A percentile compares a stretch with the other conserved stretches of the same genome.
Conservation (phyloP, 2,113 vertebrate species). For the Microcebus tavaratra region DNA sequence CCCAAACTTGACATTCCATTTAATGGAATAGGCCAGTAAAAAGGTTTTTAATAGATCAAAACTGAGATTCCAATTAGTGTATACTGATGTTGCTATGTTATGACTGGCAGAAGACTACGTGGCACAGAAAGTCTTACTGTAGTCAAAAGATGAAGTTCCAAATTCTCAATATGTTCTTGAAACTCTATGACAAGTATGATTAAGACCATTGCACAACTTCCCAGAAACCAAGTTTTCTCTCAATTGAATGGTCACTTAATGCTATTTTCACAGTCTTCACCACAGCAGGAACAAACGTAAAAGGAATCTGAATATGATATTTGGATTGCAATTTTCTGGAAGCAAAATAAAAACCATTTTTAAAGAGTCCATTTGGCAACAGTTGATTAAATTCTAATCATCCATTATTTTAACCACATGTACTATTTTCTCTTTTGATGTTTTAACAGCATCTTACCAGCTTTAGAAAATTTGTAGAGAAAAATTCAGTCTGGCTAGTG, state of each 20-base stretch:
- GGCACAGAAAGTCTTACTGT: not conserved
- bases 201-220: not conserved
- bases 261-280: not conserved
- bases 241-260: not conserved
- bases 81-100: not conserved
- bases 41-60: slow-evolving; percentile 1
- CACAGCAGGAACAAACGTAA: not conserved
- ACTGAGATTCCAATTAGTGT: not conserved
- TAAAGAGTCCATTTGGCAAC: not conserved
- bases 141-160: not conserved
- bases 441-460: not conserved
- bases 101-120: not conserved
- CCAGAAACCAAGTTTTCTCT: not conserved
- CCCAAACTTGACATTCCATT: not conserved
- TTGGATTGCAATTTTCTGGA: not conserved
- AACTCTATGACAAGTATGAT: not conserved
- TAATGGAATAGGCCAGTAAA: not conserved
- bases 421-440: not conserved
- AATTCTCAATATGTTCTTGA: not conserved
- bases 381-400: not conserved
- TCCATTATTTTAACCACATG: not conserved
- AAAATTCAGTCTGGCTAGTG: not conserved
- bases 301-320: not conserved
- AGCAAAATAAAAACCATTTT: slow-evolving; percentile 27
- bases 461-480: not conserved